These are phyloP conservation scores for Zaprionus tsacasi DNA, from an alignment of 1,140 invertebrate genomes.

Conservation along the genomic window DNA sequence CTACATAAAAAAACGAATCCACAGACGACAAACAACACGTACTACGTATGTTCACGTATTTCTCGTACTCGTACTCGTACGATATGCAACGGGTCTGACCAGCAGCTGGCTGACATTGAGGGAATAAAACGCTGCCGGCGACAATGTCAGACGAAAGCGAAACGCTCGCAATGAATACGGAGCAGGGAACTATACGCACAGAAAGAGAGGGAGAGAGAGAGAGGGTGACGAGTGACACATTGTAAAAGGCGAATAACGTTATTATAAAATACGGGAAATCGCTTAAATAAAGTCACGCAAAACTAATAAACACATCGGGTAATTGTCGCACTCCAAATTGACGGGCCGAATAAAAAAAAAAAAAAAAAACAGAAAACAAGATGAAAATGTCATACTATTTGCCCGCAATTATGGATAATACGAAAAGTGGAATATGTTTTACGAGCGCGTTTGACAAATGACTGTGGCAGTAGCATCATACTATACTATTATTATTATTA, in stretches of 20 bases:
- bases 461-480: neutral
- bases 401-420: neutral
- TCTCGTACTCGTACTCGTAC: no score
- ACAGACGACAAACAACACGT: neutral
- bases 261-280: slow-evolving; percentile 4
- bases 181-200: neutral
- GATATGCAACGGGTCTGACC: slow-evolving; percentile 1
- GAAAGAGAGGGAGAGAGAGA: neutral
- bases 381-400: neutral
- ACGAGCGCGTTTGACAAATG: slow-evolving; percentile 1
- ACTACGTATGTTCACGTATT: neutral
- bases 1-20: slow-evolving; percentile 2
- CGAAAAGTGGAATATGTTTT: slow-evolving; percentile 7
- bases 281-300: slow-evolving; percentile 25
- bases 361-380: neutral
- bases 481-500: neutral
- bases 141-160: slow-evolving; percentile 4
- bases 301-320: slow-evolving; percentile 30
- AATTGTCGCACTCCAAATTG: slow-evolving; percentile 4
- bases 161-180: slow-evolving; percentile 6
- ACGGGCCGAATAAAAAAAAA: neutral
- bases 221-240: neutral
- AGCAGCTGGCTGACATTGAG: slow-evolving; percentile 4
- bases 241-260: neutral
- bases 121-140: slow-evolving; percentile 1